Evolutionary conservation across 2,113 vertebrate genomes (phyloP), one percentile per base, ranked within the genome.

Genomic region (Xiphophorus hellerii): DNA sequence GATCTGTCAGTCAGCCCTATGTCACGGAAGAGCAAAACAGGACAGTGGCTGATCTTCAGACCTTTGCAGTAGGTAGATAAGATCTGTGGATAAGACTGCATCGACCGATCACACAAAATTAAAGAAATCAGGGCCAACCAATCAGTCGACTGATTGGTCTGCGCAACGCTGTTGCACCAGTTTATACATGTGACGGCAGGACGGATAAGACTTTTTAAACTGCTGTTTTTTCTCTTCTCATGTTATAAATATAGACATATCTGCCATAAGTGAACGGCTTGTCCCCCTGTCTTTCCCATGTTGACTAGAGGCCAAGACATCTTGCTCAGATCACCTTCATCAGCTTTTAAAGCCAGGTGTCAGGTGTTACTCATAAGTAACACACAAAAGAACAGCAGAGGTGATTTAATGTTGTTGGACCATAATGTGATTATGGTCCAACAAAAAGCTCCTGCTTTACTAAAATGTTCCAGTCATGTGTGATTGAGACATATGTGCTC

Each of bases 391-490:
- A 83, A 94, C 65, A 88, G 89, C 94, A 84, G 93, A 83, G 92
- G 94, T 94, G 85, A 94, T 95, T 91, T 92, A 83, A 90, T 0
- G 85, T 85, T 27, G 94, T 93, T 33, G 31, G 5, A 33, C 6
- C 31, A 35, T 35, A 35, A 13, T 12, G 2, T 92, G 85, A 84
- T 90, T 87, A 84, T 78, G 72, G 88, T 92, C 89, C 90, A 91
- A 92, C 91, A 84, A 10, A 71, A 82, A 90, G 90, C 89, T 83
- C 87, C 75, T 84, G 88, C 87, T 92, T 93, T 83, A 86, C 95
- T 93, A 90, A 94, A 96, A 95, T 92, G 80, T 87, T 83, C 85
- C 93, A 85, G 91, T 95, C 89, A 86, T 90, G 91, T 93, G 95
- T 94, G 95, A 95, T 96, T 95, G 91, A 85, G 83, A 89, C 94